Evolutionary conservation across 2,797 vertebrate genomes (phyloP).

Genomic region (Chelidonichthys spinosus): DNA sequence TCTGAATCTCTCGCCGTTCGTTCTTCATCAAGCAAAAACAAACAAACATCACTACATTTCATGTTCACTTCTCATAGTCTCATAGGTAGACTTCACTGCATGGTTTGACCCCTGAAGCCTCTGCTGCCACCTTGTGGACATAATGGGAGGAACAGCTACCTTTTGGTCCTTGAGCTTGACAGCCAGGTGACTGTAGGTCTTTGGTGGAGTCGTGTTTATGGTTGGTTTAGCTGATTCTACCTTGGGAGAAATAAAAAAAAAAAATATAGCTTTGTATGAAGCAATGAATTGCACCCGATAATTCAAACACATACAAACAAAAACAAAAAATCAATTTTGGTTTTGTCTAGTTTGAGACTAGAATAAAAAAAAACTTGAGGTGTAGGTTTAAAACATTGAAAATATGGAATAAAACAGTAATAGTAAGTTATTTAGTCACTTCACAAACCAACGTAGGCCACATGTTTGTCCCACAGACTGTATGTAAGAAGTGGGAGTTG

Average conservation of each 20-base stretch:
- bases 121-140: constrained; percentile 32
- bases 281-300: not conserved
- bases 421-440: not conserved
- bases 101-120: not conserved
- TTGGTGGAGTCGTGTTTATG: constrained; percentile 74
- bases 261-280: not conserved
- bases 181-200: constrained; percentile 73
- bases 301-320: not conserved
- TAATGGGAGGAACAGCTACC: constrained; percentile 64
- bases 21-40: constrained; percentile 74
- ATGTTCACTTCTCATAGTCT: not conserved
- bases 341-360: not conserved
- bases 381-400: not conserved
- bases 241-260: constrained; percentile 60
- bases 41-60: not conserved
- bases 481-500: no score
- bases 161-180: constrained; percentile 83
- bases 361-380: not conserved
- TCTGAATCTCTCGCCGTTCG: constrained; percentile 69
- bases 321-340: not conserved
- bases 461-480: not conserved
- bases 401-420: not conserved
- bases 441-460: not conserved
- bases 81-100: not conserved
- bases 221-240: constrained; percentile 81